phyloP scores from a whole-genome alignment of 2,797 vertebrate genomes.

The Sternotherus odoratus region DNA sequence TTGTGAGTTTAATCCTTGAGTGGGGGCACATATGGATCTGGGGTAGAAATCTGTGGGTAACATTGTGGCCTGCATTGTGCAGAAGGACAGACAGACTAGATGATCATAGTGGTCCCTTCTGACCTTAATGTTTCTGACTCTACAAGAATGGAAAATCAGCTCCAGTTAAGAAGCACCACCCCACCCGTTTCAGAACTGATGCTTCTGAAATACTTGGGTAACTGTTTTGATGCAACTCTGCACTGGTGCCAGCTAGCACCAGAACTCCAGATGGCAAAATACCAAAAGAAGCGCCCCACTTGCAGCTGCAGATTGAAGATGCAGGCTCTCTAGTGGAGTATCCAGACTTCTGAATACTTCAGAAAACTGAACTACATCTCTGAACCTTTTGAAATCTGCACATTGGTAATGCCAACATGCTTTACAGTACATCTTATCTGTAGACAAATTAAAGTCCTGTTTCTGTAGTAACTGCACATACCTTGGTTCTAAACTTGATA shows the following conservation, averaged over 20 bases:
- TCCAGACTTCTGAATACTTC: neutral
- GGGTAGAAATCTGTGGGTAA: too few relatives aligned
- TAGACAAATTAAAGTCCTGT: neutral
- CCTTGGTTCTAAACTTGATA: neutral
- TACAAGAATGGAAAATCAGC: neutral
- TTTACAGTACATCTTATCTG: neutral
- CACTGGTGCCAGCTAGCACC: neutral
- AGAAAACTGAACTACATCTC: neutral
- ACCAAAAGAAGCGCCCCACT: neutral
- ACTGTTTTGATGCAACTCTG: slow-evolving; percentile 1
- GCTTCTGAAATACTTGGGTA: neutral
- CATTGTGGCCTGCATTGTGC: too few relatives aligned
- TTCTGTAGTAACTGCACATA: neutral
- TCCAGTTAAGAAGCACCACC: neutral
- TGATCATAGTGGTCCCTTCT: too few relatives aligned
- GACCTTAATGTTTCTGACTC: too few relatives aligned
- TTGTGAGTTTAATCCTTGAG: too few relatives aligned
- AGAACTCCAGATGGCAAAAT: neutral
- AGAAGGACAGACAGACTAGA: too few relatives aligned
- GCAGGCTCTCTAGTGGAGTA: neutral
- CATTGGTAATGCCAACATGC: neutral
- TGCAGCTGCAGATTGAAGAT: neutral
- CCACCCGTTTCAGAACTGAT: neutral
- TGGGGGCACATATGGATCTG: too few relatives aligned
- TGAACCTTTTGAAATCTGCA: neutral